phyloP scores from a whole-genome alignment of 2,797 vertebrate genomes.

The Propithecus perrieri region DNA sequence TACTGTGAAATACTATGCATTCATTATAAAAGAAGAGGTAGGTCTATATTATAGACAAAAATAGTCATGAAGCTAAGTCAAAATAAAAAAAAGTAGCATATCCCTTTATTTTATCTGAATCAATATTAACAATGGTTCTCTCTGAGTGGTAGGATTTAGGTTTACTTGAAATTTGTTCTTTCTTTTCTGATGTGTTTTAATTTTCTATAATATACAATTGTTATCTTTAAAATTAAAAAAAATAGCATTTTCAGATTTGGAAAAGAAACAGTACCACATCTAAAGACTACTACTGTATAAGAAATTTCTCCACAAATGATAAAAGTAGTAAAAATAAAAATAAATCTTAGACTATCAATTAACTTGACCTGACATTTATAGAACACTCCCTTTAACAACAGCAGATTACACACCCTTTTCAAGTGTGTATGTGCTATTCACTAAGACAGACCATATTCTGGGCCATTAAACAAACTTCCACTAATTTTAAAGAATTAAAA shows the following conservation, averaged over 20 bases:
- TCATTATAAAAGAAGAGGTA: constrained; percentile 1
- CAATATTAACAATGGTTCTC: background rate
- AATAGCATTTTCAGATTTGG: background rate
- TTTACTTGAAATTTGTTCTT: too few relatives aligned
- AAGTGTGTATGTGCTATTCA: too few relatives aligned
- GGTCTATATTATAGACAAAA: background rate
- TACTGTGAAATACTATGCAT: background rate
- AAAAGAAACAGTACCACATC: background rate
- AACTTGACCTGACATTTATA: background rate
- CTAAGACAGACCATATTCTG: too few relatives aligned
- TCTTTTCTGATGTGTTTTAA: too few relatives aligned
- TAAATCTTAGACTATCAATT: background rate
- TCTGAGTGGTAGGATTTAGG: too few relatives aligned
- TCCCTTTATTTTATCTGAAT: background rate
- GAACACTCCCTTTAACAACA: too few relatives aligned
- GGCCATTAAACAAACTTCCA: too few relatives aligned
- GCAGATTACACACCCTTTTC: too few relatives aligned
- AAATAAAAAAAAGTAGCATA: background rate
- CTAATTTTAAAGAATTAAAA: too few relatives aligned
- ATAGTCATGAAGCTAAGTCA: background rate
- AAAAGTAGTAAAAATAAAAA: background rate
- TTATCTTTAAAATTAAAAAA: background rate
- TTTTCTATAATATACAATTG: background rate
- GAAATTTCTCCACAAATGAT: background rate
- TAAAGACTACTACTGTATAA: background rate